Base-by-base conservation (phyloP, 2,888 invertebrate species). In the Coenonympha arcania region DNA sequence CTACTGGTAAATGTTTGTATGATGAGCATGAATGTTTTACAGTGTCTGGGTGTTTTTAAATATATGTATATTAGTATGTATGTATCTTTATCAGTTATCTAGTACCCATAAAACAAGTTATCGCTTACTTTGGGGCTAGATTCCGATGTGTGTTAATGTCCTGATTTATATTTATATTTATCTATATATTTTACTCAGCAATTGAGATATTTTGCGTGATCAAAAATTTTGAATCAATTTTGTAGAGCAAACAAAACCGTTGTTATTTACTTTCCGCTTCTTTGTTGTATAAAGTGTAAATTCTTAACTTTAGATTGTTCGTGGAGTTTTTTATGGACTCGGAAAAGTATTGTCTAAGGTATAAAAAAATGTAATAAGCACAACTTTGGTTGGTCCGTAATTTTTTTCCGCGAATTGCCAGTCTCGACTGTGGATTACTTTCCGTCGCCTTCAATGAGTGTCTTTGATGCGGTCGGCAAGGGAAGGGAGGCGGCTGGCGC, bases 401-500 rank as follows among this genome's bases (percentile, higher is more conserved):
- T 39, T 39, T 39, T n/a, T 39, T 39, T 24, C 39, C 39, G 22
- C 24, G 39, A 39, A 39, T 39, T 39, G 39, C 39, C 39, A 43
- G 54, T 50, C 54, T 50, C 52, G 50, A 41, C 56, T 50, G 52
- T 45, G 51, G 59, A 59, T 57, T 64, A 65, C 61, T 64, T 64
- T 63, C 62, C 65, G 63, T 58, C 62, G 63, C 71, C 75, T 76
- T 74, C 74, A 75, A 71, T 76, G 76, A 76, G 67, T 76, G 74
- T 80, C 82, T 84, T 79, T 68, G 73, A 73, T 79, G 79, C 73
- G 75, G 69, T 71, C 68, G 71, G 71, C 71, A 76, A 76, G 73
- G 68, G 66, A 72, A 78, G 76, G 66, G 76, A 68, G 76, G 71
- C 72, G 60, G 77, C 76, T 79, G 76, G 71, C 72, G 60, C 77